These are phyloP conservation scores for Microtus pennsylvanicus DNA, from an alignment of 2,113 vertebrate species.

Conservation along the genomic window DNA sequence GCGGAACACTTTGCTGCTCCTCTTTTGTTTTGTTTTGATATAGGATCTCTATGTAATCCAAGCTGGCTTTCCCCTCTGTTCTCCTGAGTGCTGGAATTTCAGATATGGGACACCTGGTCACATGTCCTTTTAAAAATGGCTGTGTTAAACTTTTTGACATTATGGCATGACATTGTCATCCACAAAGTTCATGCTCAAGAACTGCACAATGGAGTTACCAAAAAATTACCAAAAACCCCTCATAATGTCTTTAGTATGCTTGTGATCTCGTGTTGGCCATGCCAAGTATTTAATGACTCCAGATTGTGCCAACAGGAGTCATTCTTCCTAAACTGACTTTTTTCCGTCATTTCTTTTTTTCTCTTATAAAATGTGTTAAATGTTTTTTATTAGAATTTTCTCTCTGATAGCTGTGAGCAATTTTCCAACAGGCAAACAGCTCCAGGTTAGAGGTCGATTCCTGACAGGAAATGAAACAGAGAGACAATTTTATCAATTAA, in stretches of 20 bases:
- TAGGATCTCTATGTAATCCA: not conserved
- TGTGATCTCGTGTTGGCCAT: not conserved
- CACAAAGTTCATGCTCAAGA: not conserved
- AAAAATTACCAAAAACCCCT: not conserved
- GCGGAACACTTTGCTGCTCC: not conserved
- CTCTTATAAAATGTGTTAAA: not conserved
- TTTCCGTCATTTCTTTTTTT: not conserved
- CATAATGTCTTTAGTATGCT: not conserved
- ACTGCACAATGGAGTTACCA: not conserved
- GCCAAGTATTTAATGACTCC: not conserved
- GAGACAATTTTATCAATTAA: not conserved
- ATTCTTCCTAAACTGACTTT: not conserved
- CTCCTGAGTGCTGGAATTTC: not conserved
- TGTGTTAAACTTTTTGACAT: not conserved
- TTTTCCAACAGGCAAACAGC: not conserved
- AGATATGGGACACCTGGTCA: not conserved
- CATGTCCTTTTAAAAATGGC: not conserved
- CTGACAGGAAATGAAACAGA: not conserved
- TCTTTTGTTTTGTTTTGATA: not conserved
- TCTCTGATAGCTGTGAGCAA: not conserved
- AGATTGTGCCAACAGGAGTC: not conserved
- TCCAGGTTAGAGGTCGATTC: not conserved
- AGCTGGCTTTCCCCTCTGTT: not conserved
- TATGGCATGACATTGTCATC: not conserved
- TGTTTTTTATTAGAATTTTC: not conserved